These are phyloP conservation scores for Oreochromis spilurus DNA, from an alignment of 2,113 vertebrate species.

Conservation along the genomic window DNA sequence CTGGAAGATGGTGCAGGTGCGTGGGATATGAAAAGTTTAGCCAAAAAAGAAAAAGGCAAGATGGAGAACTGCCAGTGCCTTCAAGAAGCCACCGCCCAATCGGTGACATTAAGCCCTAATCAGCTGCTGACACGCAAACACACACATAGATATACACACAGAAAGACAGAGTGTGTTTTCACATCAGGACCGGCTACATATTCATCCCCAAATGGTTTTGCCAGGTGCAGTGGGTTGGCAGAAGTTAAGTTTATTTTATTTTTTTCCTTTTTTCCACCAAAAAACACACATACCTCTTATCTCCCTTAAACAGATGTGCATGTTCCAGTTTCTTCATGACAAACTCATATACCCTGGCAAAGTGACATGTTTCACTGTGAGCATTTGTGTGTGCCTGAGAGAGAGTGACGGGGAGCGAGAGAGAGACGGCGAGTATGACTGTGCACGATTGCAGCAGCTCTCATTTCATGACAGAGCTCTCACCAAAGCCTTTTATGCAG, in stretches of 20 bases:
- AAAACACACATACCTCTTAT: slow-evolving; percentile 55
- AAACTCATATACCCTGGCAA: neutral
- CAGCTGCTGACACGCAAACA: neutral
- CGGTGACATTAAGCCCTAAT: neutral
- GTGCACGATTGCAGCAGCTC: neutral
- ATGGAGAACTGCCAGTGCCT: neutral
- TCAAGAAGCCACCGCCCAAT: neutral
- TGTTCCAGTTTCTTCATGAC: slow-evolving; percentile 37
- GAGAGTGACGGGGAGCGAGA: neutral
- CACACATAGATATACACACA: neutral
- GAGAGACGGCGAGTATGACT: slow-evolving; percentile 14
- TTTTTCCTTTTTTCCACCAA: neutral
- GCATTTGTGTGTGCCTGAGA: neutral
- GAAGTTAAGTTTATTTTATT: neutral
- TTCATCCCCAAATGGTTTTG: slow-evolving; percentile 7
- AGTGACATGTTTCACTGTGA: neutral
- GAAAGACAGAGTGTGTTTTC: neutral
- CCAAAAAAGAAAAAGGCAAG: neutral
- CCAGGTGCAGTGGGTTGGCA: slow-evolving; percentile 26
- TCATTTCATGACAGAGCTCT: slow-evolving; percentile 45
- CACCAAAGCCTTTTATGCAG: slow-evolving; percentile 57
- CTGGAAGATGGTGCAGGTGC: neutral
- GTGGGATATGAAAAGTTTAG: neutral
- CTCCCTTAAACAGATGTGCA: slow-evolving; percentile 60
- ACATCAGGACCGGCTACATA: neutral